Percentiles rank a stretch among this genome's conserved stretches.
Conservation (phyloP, 2,113 vertebrate genomes). For the Mormyrus iriodes region DNA sequence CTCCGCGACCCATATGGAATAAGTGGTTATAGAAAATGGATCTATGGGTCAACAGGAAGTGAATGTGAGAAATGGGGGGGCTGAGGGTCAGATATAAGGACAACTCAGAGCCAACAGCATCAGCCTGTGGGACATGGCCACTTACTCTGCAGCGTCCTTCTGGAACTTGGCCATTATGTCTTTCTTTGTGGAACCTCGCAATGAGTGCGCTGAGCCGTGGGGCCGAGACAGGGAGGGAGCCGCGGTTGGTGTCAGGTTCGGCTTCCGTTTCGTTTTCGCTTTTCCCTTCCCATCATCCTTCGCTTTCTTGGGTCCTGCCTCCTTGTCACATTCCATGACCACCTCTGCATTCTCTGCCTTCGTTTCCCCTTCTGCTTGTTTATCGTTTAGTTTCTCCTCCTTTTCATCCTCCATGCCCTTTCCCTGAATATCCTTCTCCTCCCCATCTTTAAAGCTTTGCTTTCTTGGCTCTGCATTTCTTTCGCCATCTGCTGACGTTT, state of each 20-base stretch:
- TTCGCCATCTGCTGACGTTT: neutral
- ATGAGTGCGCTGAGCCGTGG: constrained; percentile 42
- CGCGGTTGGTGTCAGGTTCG: constrained; percentile 25
- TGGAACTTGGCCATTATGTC: constrained; percentile 67
- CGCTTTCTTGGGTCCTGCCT: neutral
- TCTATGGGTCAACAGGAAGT: neutral
- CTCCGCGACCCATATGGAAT: no score
- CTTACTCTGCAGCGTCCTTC: constrained; percentile 60
- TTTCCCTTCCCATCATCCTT: neutral
- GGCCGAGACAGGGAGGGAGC: constrained; percentile 36
- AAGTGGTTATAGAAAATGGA: no score
- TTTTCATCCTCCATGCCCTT: constrained; percentile 20
- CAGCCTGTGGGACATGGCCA: neutral
- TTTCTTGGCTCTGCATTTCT: neutral
- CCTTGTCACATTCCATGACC: constrained; percentile 1
- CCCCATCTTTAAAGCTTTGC: neutral
- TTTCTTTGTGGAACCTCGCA: constrained; percentile 47
- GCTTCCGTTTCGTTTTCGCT: constrained; percentile 43
- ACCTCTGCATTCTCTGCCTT: constrained; percentile 18
- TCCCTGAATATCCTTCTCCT: neutral
- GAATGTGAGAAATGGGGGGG: neutral
- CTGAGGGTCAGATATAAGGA: neutral
- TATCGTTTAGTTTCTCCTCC: constrained; percentile 19
- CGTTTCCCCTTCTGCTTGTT: constrained; percentile 11
- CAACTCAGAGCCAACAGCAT: neutral